phyloP scores from a whole-genome alignment of 2,113 vertebrate species.

The Centropus unirufus region DNA sequence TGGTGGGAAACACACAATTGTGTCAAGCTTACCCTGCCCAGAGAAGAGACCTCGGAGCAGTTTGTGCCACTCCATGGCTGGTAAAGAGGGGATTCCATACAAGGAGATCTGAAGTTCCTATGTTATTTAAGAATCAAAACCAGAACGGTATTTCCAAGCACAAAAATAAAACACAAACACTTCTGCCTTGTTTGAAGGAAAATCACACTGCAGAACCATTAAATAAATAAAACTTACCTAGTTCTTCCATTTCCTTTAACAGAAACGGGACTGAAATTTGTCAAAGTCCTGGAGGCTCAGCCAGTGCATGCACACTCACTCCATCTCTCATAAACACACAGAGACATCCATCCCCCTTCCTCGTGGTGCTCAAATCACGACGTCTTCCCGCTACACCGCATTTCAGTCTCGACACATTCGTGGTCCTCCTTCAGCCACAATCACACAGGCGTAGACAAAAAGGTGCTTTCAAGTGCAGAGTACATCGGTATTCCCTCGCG shows the following conservation, averaged over 20 bases:
- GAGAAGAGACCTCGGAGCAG: neutral
- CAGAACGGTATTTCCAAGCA: neutral
- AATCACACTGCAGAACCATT: neutral
- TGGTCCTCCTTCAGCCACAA: neutral
- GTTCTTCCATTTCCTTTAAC: neutral
- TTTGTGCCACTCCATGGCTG: neutral
- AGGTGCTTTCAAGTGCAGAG: constrained; percentile 64
- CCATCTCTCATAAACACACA: neutral
- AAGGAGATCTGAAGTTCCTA: neutral
- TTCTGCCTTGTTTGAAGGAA: neutral
- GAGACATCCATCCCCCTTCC: neutral
- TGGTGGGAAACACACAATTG: neutral
- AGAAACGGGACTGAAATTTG: neutral
- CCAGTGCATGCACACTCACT: neutral
- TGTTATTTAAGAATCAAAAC: neutral
- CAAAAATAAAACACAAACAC: neutral
- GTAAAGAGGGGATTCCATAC: neutral
- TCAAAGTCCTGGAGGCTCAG: neutral
- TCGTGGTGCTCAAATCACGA: neutral
- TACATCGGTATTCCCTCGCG: neutral
- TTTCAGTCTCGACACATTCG: neutral
- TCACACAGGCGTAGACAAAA: neutral
- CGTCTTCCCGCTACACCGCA: neutral
- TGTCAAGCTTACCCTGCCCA: neutral
- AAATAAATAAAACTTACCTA: constrained; percentile 38